Evolutionary conservation across 2,113 vertebrate species (phyloP), one percentile per base, ranked within the genome.

Genomic region (Poecilia latipinna): DNA sequence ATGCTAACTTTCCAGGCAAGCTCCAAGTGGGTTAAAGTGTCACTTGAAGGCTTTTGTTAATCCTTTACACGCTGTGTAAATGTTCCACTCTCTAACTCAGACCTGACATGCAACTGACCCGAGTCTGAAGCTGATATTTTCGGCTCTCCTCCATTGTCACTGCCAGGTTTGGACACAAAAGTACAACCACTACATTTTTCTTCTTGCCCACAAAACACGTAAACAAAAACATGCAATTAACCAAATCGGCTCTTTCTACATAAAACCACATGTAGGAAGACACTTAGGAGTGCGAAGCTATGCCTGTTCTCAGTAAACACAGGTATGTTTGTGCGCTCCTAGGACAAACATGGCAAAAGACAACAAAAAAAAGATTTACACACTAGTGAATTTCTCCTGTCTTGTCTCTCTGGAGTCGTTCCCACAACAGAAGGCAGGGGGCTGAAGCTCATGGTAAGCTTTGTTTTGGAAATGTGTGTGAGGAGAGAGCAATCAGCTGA

Each of bases 381-480:
- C 65, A 72, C 66, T 57, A 2, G 68, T 61, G 39, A 33, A 79
- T 29, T 32, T 33, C 72, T 68, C 48, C 48, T 66, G 35, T 35
- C 79, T 78, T 7, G 22, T 54, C 65, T 37, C 4, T 73, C 42
- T 65, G 8, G n/a, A 22, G 75, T 17, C 73, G 72, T 86, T 91
- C 89, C 82, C 88, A 86, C 64, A 75, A 61, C 61, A 81, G 60
- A 12, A 26, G 51, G 54, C 61, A 3, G 79, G 61, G 48, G 42
- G 65, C 84, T 28, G 33, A 61, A 65, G 12, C 28, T 80, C 66
- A 17, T 61, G 72, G 68, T 66, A 77, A 79, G 63, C 10, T 32
- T 24, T 63, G 72, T 22, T 75, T 35, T 76, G 63, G 26, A 85
- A 80, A 73, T 70, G 37, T 61, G 31, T 37, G 68, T 26, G 19